Conservation (phyloP, 2,113 vertebrate genomes). For the Aplodontia rufa region DNA sequence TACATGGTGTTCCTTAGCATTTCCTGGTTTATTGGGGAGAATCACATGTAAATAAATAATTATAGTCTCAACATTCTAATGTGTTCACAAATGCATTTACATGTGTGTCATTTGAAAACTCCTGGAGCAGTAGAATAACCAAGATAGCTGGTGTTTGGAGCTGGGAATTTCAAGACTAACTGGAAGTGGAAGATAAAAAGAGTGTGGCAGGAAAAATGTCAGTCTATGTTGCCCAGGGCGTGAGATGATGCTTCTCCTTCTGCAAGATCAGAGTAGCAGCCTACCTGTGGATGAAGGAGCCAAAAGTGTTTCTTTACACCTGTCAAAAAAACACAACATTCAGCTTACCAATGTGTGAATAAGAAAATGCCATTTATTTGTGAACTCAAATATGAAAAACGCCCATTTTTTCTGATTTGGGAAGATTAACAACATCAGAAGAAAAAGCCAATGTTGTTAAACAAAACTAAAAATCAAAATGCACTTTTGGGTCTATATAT, state of each 20-base stretch:
- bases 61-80: neutral
- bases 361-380: neutral
- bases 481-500: neutral
- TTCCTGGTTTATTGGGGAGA: neutral
- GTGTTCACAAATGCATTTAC: neutral
- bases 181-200: neutral
- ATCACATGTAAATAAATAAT: neutral
- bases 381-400: neutral
- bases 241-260: neutral
- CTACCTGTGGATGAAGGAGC: neutral
- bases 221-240: neutral
- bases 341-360: neutral
- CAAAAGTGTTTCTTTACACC: neutral
- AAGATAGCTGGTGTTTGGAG: neutral
- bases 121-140: neutral
- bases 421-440: neutral
- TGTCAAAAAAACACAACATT: neutral
- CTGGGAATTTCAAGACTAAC: neutral
- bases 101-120: neutral
- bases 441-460: neutral
- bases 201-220: neutral
- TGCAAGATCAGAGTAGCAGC: neutral
- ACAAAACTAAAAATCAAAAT: neutral
- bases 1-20: neutral
- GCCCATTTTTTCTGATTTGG: neutral